Evolutionary conservation across 2,113 vertebrate genomes (phyloP), one percentile per base, ranked within the genome.

Genomic region (Phocoena phocoena): DNA sequence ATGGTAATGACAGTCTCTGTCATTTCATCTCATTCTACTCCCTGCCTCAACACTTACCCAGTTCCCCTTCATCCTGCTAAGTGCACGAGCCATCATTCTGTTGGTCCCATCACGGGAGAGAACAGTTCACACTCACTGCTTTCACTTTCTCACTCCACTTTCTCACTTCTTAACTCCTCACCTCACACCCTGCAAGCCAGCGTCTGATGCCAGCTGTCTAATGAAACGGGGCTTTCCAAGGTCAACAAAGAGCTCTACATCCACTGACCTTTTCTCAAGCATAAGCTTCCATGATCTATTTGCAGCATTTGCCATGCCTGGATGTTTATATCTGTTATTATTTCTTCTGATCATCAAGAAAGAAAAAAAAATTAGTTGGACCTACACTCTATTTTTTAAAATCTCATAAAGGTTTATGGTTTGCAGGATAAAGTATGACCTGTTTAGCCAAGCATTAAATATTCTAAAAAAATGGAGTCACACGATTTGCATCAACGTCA

Each of bases 181-280:
- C 2, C 26, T 62, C 38, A 53, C 14, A 53, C 14, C n/a, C 65
- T 74, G 73, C 20, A 86, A 79, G 44, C 28, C 50, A 60, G 83
- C 33, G 63, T 94, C 55, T 31, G 18, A 90, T 82, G 80, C 65
- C 18, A 88, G 23, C 50, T 88, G 28, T 84, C 60, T 85, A 93
- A 67, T 21, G 77, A 91, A 90, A 73, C 1, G 31, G 86, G 41
- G n/a, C 47, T 94, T 90, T 88, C 50, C 81, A 95, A 95, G 88
- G 96, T 94, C 80, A 90, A 47, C 4, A 47, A 90, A 88, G 50
- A 94, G 8, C 67, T 81, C 25, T 55, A 41, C 76, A 53, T 70
- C 62, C 28, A 18, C 36, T 62, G 53, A 55, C n/a, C 53, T 93
- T 81, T 84, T 65, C 67, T 95, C 55, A 36, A 62, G 28, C 25